Percentiles rank a stretch among this genome's conserved stretches.
These are phyloP conservation scores for Mythimna vitellina DNA, from an alignment of 2,888 invertebrate species.

Conservation along the genomic window DNA sequence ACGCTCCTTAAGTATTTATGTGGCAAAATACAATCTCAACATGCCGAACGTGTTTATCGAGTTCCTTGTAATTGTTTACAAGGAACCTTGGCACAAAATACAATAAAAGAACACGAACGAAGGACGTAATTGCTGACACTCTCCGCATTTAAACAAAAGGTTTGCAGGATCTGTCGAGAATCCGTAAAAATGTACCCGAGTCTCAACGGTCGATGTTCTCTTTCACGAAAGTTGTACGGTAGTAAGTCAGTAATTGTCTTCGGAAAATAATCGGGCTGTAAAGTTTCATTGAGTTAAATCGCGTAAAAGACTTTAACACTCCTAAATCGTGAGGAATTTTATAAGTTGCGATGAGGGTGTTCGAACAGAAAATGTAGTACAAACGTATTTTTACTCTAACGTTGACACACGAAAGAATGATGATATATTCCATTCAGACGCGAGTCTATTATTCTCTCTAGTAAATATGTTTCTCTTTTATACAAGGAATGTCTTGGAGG, in stretches of 20 bases:
- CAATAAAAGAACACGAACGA: conserved; percentile 50
- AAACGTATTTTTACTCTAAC: conserved; percentile 18
- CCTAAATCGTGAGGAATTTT: conserved; percentile 32
- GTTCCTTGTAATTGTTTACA: conserved; percentile 61
- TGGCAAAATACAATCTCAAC: conserved; percentile 45
- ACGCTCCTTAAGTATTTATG: conserved; percentile 43
- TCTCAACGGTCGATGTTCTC: conserved; percentile 41
- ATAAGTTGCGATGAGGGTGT: conserved; percentile 13
- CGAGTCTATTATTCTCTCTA: conserved; percentile 54
- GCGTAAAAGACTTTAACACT: conserved; percentile 56
- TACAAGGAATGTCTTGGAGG: conserved; percentile 54
- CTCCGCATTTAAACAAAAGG: conserved; percentile 66
- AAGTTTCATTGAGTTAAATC: conserved; percentile 58
- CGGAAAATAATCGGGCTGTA: conserved; percentile 61
- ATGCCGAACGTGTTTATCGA: conserved; percentile 55
- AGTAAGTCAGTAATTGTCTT: conserved; percentile 65
- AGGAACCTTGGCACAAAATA: conserved; percentile 51
- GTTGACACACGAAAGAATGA: conserved; percentile 30
- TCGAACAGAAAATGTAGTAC: conserved; percentile 31
- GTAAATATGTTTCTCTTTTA: conserved; percentile 60
- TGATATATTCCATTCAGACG: conserved; percentile 54
- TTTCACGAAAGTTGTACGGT: conserved; percentile 59
- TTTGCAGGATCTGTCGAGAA: conserved; percentile 58
- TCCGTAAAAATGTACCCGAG: conserved; percentile 57
- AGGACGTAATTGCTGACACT: conserved; percentile 63